Base-by-base conservation (phyloP, 2,888 invertebrate genomes). In the Patella ulyssiponensis region DNA sequence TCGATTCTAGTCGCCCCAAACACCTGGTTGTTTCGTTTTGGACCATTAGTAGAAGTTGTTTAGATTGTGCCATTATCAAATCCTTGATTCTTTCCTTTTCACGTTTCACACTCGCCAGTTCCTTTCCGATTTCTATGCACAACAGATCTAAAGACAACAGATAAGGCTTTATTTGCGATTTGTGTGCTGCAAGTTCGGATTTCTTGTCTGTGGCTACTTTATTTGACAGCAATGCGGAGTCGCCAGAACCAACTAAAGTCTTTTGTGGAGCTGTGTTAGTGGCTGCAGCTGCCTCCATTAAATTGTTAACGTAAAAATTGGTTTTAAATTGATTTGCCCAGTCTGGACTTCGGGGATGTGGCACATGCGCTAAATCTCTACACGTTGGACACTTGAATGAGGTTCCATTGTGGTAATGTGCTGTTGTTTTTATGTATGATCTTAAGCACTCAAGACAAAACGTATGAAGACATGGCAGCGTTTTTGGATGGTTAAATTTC, bases 321-420 rank as follows among this genome's bases (percentile, higher is more conserved):
- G 27, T 44, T 44, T 58, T 74, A 64, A 74, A 74, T 15, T 56
- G 58, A 15, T 14, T 58, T 15, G 74, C 64, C 74, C 74, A 74
- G 1, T 74, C 15, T 3, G 44, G 23, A 17, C n/a, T 15, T 58
- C 33, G 44, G 33, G 74, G 74, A 20, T 44, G 33, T 27, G 74
- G 74, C 20, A 58, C 44, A 12, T 64, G 44, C n/a, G 44, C 58
- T 9, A 44, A 20, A 27, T 74, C 74, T 64, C 74, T 33, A 58
- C 74, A 74, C 14, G 74, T 74, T 33, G 74, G 74, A 20, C 74
- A 74, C n/a, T 33, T 54, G 44, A 74, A 74, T 20, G 58, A n/a
- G 17, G 74, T 56, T 20, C 11, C 23, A 23, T 64, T 64, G 23
- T 64, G 20, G 23, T 23, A 23, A 12, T 12, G 11, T 64, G 12